Evolutionary conservation across 2,888 invertebrate genomes (phyloP).

Genomic region (Ptilodon capucinus): DNA sequence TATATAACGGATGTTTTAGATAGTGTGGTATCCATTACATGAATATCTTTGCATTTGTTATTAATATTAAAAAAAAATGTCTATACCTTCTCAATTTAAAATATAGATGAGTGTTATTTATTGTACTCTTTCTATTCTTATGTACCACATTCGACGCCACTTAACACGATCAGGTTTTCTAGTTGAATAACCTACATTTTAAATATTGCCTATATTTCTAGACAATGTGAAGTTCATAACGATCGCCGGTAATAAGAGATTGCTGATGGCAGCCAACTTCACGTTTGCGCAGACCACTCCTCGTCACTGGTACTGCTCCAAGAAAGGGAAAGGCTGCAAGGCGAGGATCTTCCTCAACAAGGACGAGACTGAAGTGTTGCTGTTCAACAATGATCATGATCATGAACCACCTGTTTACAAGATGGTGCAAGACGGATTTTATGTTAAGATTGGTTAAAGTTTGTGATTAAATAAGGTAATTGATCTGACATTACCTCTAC

Average conservation of each 20-base stretch:
- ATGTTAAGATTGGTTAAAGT: slow-evolving; percentile 32
- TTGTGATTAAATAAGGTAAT: too few species aligned
- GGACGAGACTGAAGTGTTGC: slow-evolving; percentile 30
- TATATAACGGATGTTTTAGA: too few species aligned
- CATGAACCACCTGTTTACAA: slow-evolving; percentile 47
- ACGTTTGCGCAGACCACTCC: slow-evolving; percentile 48
- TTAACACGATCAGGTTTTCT: too few species aligned
- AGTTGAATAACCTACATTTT: too few species aligned
- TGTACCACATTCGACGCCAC: too few species aligned
- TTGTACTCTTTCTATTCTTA: too few species aligned
- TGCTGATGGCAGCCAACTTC: slow-evolving; percentile 51
- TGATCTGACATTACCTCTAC: too few species aligned
- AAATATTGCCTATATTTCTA: slow-evolving; percentile 16
- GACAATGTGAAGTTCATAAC: slow-evolving; percentile 42
- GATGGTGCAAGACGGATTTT: slow-evolving; percentile 25
- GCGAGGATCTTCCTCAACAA: slow-evolving; percentile 45
- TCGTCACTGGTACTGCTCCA: slow-evolving; percentile 57
- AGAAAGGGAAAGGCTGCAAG: slow-evolving; percentile 52
- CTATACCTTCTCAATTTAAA: too few species aligned
- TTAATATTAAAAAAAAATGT: too few species aligned
- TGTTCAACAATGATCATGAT: slow-evolving; percentile 35
- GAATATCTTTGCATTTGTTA: too few species aligned
- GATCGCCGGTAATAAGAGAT: slow-evolving; percentile 33
- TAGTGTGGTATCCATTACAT: too few species aligned
- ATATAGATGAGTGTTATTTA: too few species aligned